A percentile compares a stretch with the other conserved stretches of the same genome.
phyloP scores from a whole-genome alignment of 2,113 vertebrate species.

The Pachypanchax playfairii region DNA sequence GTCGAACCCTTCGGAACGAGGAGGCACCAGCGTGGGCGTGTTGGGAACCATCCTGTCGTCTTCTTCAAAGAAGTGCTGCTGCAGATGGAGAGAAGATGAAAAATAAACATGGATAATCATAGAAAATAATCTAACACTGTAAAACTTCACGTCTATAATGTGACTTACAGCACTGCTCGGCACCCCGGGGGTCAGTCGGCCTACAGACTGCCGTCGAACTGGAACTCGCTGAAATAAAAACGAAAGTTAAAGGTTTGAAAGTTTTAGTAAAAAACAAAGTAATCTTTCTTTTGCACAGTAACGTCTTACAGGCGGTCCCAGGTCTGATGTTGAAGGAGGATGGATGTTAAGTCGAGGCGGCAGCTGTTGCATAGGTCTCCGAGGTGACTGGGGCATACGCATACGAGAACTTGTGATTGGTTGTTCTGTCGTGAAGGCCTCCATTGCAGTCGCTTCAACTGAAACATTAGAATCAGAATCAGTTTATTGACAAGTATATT shows the following conservation, averaged over 20 bases:
- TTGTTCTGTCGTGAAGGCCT: conserved; percentile 86
- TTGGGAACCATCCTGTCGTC: conserved; percentile 97
- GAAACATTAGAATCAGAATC: conserved; percentile 13
- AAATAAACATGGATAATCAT: too few relatives aligned
- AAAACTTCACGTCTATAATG: background rate
- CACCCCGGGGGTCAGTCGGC: conserved; percentile 85
- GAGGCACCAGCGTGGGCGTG: conserved; percentile 90
- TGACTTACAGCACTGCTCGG: conserved; percentile 86
- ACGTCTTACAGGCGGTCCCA: conserved; percentile 82
- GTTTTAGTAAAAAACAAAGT: background rate
- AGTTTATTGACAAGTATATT: too few relatives aligned
- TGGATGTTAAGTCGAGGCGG: conserved; percentile 89
- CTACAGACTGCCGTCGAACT: conserved; percentile 84
- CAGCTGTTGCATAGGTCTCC: conserved; percentile 87
- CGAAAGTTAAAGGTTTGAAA: background rate
- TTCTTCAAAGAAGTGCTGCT: conserved; percentile 93
- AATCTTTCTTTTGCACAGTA: background rate
- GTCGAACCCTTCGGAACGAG: conserved; percentile 90
- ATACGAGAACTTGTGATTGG: conserved; percentile 86
- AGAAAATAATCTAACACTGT: rapidly evolving
- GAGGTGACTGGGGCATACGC: conserved; percentile 87
- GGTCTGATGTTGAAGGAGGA: conserved; percentile 86
- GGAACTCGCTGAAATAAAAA: conserved; percentile 71
- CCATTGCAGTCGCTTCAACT: conserved; percentile 85
- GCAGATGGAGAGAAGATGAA: conserved; percentile 27